Evolutionary conservation across 2,888 invertebrate species (phyloP).

Genomic region (Trimorus sp.): DNA sequence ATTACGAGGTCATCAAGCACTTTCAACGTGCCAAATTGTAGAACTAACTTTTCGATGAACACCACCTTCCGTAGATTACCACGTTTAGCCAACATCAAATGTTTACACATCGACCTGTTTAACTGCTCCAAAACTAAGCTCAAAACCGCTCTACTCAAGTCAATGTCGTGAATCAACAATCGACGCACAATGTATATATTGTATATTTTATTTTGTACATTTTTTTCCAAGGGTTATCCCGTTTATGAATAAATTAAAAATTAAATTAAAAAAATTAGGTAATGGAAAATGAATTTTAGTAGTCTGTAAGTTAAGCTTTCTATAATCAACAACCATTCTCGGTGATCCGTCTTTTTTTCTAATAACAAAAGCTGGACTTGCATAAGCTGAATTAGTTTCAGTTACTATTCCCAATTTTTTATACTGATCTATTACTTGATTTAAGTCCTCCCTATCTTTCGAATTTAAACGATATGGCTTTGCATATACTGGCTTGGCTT

Average conservation of each 20-base stretch:
- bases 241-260: no score
- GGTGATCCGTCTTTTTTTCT: conserved; percentile 46
- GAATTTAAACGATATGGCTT: conserved; percentile 53
- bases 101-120: no score
- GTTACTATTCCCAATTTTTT: conserved; percentile 44
- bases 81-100: no score
- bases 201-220: conserved; percentile 1
- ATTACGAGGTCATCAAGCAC: no score
- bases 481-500: conserved; percentile 20
- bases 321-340: conserved; percentile 54
- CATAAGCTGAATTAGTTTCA: conserved; percentile 49
- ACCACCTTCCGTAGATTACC: no score
- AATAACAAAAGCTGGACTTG: conserved; percentile 56
- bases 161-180: no score
- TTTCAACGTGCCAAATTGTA: no score
- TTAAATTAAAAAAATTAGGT: conserved; percentile 34
- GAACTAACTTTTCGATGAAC: no score
- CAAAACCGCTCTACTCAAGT: no score
- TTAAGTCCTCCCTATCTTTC: conserved; percentile 38
- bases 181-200: conserved; percentile 10
- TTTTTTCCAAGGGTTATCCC: no score
- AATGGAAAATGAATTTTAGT: not conserved
- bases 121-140: no score
- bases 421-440: conserved; percentile 37
- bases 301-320: not conserved